These are phyloP conservation scores for Parazoanthus atlanticus DNA, from an alignment of 92 coral and sea anemone genomes.

Conservation along the genomic window DNA sequence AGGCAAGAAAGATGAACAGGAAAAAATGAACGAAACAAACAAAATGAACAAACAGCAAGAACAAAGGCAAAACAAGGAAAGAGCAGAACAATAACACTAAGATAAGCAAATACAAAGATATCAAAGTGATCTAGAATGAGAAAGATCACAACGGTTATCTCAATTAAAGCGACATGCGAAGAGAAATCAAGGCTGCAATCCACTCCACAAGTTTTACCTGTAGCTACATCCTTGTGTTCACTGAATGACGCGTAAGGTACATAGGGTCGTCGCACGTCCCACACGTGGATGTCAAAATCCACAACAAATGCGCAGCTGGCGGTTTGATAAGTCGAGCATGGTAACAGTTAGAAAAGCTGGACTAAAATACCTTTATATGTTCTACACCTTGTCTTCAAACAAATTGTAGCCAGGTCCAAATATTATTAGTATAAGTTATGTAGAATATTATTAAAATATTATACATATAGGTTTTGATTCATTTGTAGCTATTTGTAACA, in stretches of 20 bases:
- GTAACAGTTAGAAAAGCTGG: background rate
- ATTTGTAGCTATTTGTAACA: too few species aligned
- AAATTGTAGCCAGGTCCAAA: background rate
- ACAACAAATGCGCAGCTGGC: constrained; percentile 88
- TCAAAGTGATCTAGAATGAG: background rate
- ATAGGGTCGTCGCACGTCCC: constrained; percentile 99
- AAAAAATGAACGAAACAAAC: background rate
- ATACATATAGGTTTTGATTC: too few species aligned
- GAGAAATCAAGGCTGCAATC: background rate
- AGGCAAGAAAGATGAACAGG: too few species aligned
- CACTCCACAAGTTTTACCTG: constrained; percentile 65
- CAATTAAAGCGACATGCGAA: background rate
- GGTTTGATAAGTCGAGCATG: background rate
- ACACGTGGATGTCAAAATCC: constrained; percentile 89
- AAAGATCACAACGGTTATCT: background rate
- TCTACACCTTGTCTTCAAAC: background rate
- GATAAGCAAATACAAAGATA: background rate
- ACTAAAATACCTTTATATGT: background rate
- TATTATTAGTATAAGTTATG: too few species aligned
- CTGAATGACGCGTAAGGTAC: constrained; percentile 92
- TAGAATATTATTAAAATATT: too few species aligned
- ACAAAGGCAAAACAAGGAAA: too few species aligned
- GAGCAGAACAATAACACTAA: background rate
- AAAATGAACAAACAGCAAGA: too few species aligned
- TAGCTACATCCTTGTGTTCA: constrained; percentile 89